Evolutionary conservation across 2,113 vertebrate genomes (phyloP), one percentile per base, ranked within the genome.

Genomic region (Mormyrus lacerda): DNA sequence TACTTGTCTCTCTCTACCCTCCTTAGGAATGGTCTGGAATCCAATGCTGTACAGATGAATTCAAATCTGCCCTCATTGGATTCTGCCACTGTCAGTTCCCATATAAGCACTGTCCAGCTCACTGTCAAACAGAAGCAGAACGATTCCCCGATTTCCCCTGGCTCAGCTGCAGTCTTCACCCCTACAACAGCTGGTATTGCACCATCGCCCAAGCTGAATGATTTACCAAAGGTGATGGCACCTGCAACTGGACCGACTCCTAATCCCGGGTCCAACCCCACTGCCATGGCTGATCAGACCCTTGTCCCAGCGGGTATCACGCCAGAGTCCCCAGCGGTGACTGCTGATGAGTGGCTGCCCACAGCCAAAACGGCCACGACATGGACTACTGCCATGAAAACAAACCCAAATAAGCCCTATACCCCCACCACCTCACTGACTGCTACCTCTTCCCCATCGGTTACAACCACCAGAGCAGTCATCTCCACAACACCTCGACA

Each of bases 381-480:
- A 44, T 90, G 89, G 24, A 91, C 44, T 85, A 31, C 87, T 6
- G 87, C 58, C 2, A 92, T 91, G 19, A 93, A 92, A 58, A 93
- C 92, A 87, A 92, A 92, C 13, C 92, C 88, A 88, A 92, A 90
- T 45, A 94, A 92, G 0, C 92, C 92, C 79, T 92, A 94, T 89
- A 91, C 65, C 13, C 39, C 76, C 47, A 89, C 79, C 44, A 89
- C 69, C 17, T 3, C 91, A 87, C 86, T 94, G 48, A 95, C 95
- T 50, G 93, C 55, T 87, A 11, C 86, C 3, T 45, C 93, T 90
- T 90, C 91, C 1, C 92, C 94, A 4, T 92, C 92, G 0, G 91
- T 93, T 85, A 93, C 94, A 51, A 94, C 95, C 0, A 93, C 93
- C n/a, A 94, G 92, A 87, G 91, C 91, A 42, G 93, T 90, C 10